Percentiles rank a stretch among this genome's conserved stretches.
Conservation (phyloP, 2,797 vertebrate genomes). For the Cirrhinus molitorella region DNA sequence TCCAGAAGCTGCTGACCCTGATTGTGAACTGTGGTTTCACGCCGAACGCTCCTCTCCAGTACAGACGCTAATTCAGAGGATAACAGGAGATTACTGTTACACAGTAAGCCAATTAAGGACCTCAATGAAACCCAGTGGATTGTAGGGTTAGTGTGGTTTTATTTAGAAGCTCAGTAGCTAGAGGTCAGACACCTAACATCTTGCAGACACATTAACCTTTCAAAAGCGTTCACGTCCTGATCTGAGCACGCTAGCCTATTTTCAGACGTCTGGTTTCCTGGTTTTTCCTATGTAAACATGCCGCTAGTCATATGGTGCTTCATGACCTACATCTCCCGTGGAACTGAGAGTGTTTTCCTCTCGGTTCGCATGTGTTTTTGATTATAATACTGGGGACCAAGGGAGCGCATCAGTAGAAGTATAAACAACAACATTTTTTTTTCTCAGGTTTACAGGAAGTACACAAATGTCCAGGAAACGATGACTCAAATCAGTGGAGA, state of each 20-base stretch:
- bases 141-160: slow-evolving; percentile 23
- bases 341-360: slow-evolving; percentile 48
- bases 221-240: slow-evolving; percentile 23
- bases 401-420: slow-evolving; percentile 33
- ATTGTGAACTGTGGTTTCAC: slow-evolving; percentile 25
- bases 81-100: slow-evolving; percentile 20
- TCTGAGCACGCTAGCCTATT: slow-evolving; percentile 17
- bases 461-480: slow-evolving; percentile 39
- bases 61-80: slow-evolving; percentile 8
- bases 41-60: slow-evolving; percentile 11
- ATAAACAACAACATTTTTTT: neutral
- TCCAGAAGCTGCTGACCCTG: slow-evolving; percentile 16
- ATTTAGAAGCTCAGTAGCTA: slow-evolving; percentile 37
- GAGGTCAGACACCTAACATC: slow-evolving; percentile 40
- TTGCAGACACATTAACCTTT: slow-evolving; percentile 47
- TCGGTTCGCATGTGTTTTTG: slow-evolving; percentile 56
- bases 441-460: slow-evolving; percentile 44
- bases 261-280: slow-evolving; percentile 38
- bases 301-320: neutral
- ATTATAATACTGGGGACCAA: slow-evolving; percentile 33
- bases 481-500: slow-evolving; percentile 16
- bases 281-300: slow-evolving; percentile 39
- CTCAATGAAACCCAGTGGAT: slow-evolving; percentile 21
- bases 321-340: slow-evolving; percentile 41
- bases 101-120: slow-evolving; percentile 34